Percentiles rank a stretch among this genome's conserved stretches.
These are phyloP conservation scores for Eupeodes corollae DNA, from an alignment of 1,140 invertebrate genomes.

Conservation along the genomic window DNA sequence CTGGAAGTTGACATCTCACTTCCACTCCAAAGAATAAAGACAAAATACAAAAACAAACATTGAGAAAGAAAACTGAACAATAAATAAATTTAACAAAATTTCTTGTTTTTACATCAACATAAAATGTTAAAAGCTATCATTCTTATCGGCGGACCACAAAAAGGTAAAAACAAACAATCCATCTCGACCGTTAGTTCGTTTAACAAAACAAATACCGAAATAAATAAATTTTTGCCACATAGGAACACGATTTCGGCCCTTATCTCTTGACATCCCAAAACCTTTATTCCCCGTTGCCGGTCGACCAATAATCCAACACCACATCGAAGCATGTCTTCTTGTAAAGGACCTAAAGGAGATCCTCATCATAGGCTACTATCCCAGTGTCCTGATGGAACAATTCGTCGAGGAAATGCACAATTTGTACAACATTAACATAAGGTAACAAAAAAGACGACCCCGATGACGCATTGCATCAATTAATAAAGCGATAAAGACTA, in stretches of 20 bases:
- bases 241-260: constrained; percentile 93
- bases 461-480: constrained; percentile 16
- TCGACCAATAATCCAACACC: constrained; percentile 87
- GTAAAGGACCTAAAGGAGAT: constrained; percentile 77
- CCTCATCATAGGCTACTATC: constrained; percentile 87
- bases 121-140: constrained; percentile 63
- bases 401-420: constrained; percentile 78
- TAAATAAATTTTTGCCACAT: constrained; percentile 5
- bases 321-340: constrained; percentile 87
- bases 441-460: constrained; percentile 44
- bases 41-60: too few species aligned
- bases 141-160: constrained; percentile 62
- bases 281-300: constrained; percentile 95
- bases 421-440: constrained; percentile 70
- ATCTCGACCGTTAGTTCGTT: constrained; percentile 9
- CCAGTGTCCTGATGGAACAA: constrained; percentile 63
- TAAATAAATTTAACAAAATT: neutral
- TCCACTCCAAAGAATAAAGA: too few species aligned
- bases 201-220: constrained; percentile 4
- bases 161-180: constrained; percentile 43
- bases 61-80: neutral
- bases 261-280: constrained; percentile 93
- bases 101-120: neutral
- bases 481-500: too few species aligned
- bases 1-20: too few species aligned